phyloP scores from a whole-genome alignment of 2,888 invertebrate species.

The Calliphora vomitoria region DNA sequence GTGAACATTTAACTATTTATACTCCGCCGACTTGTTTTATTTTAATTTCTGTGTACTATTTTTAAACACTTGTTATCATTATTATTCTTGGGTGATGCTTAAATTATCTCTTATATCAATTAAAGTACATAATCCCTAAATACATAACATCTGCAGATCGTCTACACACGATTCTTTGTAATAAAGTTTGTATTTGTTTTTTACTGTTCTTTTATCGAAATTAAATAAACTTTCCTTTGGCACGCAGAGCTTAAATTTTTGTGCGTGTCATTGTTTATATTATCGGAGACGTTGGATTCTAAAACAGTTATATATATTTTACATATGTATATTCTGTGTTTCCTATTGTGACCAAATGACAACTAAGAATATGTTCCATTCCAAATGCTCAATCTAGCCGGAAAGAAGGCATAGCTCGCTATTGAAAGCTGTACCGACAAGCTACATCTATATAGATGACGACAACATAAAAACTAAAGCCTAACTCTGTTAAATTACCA shows the following conservation, averaged over 20 bases:
- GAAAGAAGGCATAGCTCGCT: no score
- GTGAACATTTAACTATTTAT: slow-evolving; percentile 31
- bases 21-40: background rate
- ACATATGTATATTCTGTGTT: no score
- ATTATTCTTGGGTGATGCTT: slow-evolving; percentile 12
- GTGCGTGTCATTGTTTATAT: no score
- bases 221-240: slow-evolving; percentile 3
- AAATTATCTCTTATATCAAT: slow-evolving; percentile 11
- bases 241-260: background rate
- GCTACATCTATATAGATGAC: no score
- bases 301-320: no score
- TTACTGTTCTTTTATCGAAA: background rate
- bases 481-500: no score
- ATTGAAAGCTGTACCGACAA: no score
- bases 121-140: slow-evolving; percentile 1
- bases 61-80: slow-evolving; percentile 2
- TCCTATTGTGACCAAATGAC: no score
- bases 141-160: background rate
- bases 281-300: no score
- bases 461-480: no score
- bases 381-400: no score
- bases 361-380: no score
- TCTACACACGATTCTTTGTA: slow-evolving; percentile 1
- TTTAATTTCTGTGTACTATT: background rate
- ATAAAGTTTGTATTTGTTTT: slow-evolving; percentile 24